Conservation (phyloP, 2,888 invertebrate species). For the Noctua janthina region DNA sequence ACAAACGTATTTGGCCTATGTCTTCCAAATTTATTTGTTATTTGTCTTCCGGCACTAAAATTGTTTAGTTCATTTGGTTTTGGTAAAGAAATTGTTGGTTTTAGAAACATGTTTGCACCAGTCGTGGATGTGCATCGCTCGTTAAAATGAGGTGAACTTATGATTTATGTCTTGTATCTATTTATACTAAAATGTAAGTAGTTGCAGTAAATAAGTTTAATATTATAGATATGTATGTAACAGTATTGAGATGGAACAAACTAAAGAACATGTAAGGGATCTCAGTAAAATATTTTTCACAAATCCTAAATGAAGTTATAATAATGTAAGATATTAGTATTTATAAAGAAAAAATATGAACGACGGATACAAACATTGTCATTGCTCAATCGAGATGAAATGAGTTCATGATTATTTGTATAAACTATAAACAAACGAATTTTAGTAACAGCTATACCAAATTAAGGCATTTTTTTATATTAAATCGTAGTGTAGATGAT, state of each 20-base stretch:
- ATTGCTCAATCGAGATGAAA: constrained; percentile 67
- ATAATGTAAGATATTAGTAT: constrained; percentile 80
- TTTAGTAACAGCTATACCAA: constrained; percentile 85
- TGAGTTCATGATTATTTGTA: constrained; percentile 68
- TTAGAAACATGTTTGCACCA: constrained; percentile 82
- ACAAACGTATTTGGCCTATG: constrained; percentile 70
- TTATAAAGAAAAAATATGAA: constrained; percentile 61
- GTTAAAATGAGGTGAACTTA: constrained; percentile 87
- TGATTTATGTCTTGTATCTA: constrained; percentile 86
- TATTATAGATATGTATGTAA: constrained; percentile 74
- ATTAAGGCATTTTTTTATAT: constrained; percentile 83
- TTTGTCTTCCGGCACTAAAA: constrained; percentile 62
- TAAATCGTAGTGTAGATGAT: constrained; percentile 76
- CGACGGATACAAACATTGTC: constrained; percentile 39
- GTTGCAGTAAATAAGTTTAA: constrained; percentile 68
- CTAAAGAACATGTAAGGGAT: constrained; percentile 84
- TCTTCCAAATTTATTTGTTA: constrained; percentile 79
- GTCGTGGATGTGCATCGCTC: constrained; percentile 80
- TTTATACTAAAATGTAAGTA: constrained; percentile 72
- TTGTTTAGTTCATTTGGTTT: constrained; percentile 55
- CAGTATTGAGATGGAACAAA: constrained; percentile 85
- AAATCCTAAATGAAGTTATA: constrained; percentile 75
- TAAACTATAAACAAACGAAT: constrained; percentile 71
- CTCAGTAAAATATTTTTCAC: constrained; percentile 86
- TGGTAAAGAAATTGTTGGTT: constrained; percentile 57